Conservation (phyloP, 2,888 invertebrate genomes). For the Nymphalis urticae region DNA sequence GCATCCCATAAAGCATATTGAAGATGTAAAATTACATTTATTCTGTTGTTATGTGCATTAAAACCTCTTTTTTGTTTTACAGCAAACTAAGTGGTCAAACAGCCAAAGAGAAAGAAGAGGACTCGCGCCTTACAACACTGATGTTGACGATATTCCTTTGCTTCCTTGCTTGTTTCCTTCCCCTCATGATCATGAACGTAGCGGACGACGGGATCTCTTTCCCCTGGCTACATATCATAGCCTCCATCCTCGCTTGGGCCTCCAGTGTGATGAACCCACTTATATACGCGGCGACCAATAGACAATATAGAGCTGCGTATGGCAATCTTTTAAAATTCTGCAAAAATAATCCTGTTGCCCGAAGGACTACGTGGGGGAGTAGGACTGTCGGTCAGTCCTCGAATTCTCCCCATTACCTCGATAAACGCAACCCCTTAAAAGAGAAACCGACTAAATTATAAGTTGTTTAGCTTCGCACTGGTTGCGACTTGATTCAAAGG, state of each 20-base stretch:
- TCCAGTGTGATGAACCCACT: conserved; percentile 94
- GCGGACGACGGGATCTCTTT: conserved; percentile 87
- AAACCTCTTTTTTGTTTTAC: conserved; percentile 40
- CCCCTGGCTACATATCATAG: conserved; percentile 90
- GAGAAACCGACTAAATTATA: conserved; percentile 74
- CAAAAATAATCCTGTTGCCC: conserved; percentile 62
- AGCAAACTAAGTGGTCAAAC: conserved; percentile 77
- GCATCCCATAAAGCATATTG: no score
- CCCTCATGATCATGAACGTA: conserved; percentile 93
- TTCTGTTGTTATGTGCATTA: no score
- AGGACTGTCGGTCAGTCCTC: conserved; percentile 74
- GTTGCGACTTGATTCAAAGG: not conserved
- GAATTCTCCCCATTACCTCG: conserved; percentile 70
- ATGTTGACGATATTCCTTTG: conserved; percentile 94
- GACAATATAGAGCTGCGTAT: conserved; percentile 87
- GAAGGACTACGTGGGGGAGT: conserved; percentile 73
- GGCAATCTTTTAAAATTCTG: conserved; percentile 77
- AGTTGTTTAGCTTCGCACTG: conserved; percentile 34
- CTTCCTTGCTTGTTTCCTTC: conserved; percentile 92
- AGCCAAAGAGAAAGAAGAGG: conserved; percentile 83
- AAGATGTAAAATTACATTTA: no score
- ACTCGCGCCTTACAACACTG: conserved; percentile 89
- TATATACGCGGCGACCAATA: conserved; percentile 94
- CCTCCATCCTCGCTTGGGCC: conserved; percentile 93
- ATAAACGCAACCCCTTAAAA: conserved; percentile 63